Evolutionary conservation across 2,888 invertebrate genomes (phyloP), one percentile per base, ranked within the genome.

Genomic region (Boloria euphrosyne): DNA sequence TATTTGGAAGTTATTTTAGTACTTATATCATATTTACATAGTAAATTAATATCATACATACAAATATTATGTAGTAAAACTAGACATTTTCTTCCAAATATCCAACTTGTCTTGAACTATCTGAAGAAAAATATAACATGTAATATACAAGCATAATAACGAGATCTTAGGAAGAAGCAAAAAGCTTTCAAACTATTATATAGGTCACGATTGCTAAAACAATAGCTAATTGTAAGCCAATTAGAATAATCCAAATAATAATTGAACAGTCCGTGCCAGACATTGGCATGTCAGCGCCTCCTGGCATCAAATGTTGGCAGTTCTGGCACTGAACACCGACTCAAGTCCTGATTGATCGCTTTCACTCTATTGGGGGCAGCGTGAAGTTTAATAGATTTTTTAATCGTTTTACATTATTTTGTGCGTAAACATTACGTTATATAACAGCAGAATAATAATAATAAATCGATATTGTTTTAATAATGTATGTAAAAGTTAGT

Each of bases 261-360:
- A 38, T 64, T 43, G 17, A 53, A 43, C 62, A 31, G 18, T 47
- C 43, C 27, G 31, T 27, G 60, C 52, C 57, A 43, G 53, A 38
- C 58, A 50, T 27, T 38, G 54, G 50, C 43, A 58, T 55, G 47
- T 47, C 49, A 49, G 49, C 58, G 31, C 58, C 49, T 58, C 58
- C 47, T 59, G 58, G 58, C 58, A 59, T 49, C 51, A 44, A 31
- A 47, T 27, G 50, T n/a, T 58, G 57, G 63, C 63, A 46, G 22
- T 61, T 44, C 62, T 68, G 68, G 68, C 68, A 58, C 57, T 27
- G 27, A 38, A 14, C 51, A 13, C 47, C 58, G 47, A 18, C 62
- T 65, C 64, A 58, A 68, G 62, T 31, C 44, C 58, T 65, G 62
- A 68, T 65, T 58, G 68, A 68, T 68, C 53, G 62, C 65, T 59